These are phyloP conservation scores for Smutsia gigantea DNA, from an alignment of 2,797 vertebrate species.

Conservation along the genomic window DNA sequence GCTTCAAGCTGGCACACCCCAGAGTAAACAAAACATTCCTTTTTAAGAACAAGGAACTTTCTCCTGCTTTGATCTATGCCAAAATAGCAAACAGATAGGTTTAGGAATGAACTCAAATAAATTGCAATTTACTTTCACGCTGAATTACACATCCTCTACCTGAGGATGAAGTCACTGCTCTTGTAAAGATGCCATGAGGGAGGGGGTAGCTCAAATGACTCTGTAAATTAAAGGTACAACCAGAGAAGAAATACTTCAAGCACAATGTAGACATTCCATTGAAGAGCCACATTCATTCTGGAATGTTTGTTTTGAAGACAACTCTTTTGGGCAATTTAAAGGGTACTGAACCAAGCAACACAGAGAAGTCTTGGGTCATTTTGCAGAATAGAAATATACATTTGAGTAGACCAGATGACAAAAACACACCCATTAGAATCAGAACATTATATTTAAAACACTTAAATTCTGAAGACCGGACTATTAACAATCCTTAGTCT, in stretches of 20 bases:
- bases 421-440: constrained; percentile 66
- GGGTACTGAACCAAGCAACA: constrained; percentile 66
- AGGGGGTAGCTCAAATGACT: neutral
- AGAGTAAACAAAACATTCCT: neutral
- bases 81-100: constrained; percentile 1
- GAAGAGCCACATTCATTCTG: constrained; percentile 65
- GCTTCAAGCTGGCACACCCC: constrained; percentile 41
- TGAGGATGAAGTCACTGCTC: constrained; percentile 51
- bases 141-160: constrained; percentile 64
- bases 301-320: constrained; percentile 79
- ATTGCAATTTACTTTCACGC: constrained; percentile 39
- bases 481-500: constrained; percentile 56
- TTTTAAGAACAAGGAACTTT: constrained; percentile 34
- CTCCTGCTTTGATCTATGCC: constrained; percentile 47
- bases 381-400: constrained; percentile 65
- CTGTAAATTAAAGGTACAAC: constrained; percentile 30
- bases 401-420: constrained; percentile 65
- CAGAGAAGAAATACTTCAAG: constrained; percentile 60
- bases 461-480: constrained; percentile 62
- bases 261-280: constrained; percentile 52
- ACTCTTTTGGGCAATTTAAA: constrained; percentile 52
- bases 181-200: neutral
- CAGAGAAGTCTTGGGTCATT: constrained; percentile 59
- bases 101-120: constrained; percentile 59
- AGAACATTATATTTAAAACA: constrained; percentile 61